Evolutionary conservation across 2,797 vertebrate genomes (phyloP), one percentile per base, ranked within the genome.

Genomic region (Sebastes steindachneri): DNA sequence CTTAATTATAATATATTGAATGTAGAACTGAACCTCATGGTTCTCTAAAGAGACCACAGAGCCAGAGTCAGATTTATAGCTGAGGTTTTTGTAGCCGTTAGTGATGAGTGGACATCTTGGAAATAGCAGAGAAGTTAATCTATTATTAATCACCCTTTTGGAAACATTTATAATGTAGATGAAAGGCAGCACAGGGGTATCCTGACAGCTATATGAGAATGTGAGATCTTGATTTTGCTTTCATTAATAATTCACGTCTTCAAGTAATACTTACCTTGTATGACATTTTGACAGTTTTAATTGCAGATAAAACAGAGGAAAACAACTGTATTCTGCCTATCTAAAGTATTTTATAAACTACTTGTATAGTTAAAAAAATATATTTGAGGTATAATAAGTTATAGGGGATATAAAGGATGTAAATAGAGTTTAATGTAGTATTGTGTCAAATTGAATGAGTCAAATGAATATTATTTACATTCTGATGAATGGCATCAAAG

Each of bases 61-160:
- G 6, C 25, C 57, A 62, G n/a, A 54, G 48, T 65, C 63, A 54
- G 51, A 77, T 82, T 55, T 79, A 67, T 65, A 58, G 75, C 65
- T 85, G 78, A 55, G 80, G 80, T 81, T 88, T 85, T 85, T 0
- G 9, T 9, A 31, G 76, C 83, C 77, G 66, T 90, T 70, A 68
- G 74, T 85, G 87, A 86, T 87, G 77, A 90, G 81, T 91, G 63
- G 88, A 80, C 84, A 82, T 79, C 72, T 85, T 86, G 71, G 72
- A 88, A 93, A 92, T 75, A 75, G 89, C 79, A 80, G 64, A 81
- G 82, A 89, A 82, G 87, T 94, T 95, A 90, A 95, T 95, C 87
- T 92, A 94, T 95, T 95, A 95, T 95, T 95, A 82, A 95, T 93
- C 77, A 80, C 85, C 88, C 83, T 89, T 94, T 92, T 77, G 72